phyloP scores from a whole-genome alignment of 2,113 vertebrate species.

The Caranx melampygus region DNA sequence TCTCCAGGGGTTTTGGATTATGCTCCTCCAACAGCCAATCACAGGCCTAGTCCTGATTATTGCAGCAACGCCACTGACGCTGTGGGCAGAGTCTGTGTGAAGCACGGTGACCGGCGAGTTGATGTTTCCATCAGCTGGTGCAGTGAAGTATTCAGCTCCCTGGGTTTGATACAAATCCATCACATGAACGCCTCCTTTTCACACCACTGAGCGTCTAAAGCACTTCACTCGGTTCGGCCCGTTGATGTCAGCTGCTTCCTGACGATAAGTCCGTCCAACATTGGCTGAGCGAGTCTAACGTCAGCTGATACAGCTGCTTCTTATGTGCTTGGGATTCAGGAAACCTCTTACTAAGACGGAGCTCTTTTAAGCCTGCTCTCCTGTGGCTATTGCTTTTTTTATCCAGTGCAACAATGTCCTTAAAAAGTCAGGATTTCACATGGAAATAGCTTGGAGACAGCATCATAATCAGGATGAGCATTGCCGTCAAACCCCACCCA shows the following conservation, averaged over 20 bases:
- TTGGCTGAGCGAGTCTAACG: neutral
- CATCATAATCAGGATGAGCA: neutral
- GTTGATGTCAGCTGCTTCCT: neutral
- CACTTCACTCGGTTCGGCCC: neutral
- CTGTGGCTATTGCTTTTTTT: slow-evolving; percentile 21
- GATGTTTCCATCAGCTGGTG: neutral
- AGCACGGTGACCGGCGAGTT: neutral
- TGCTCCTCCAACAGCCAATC: slow-evolving; percentile 8
- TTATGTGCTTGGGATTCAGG: slow-evolving; percentile 34
- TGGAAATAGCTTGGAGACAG: neutral
- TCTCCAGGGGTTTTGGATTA: neutral
- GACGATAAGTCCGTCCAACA: neutral
- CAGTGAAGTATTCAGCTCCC: neutral
- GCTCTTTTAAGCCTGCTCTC: neutral
- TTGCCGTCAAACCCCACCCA: neutral
- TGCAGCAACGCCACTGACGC: neutral
- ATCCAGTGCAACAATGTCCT: slow-evolving; percentile 41
- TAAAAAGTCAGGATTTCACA: slow-evolving; percentile 11
- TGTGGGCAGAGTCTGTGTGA: neutral
- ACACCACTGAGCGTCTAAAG: neutral
- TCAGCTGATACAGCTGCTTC: slow-evolving; percentile 58
- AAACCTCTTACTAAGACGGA: neutral
- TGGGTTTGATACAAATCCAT: neutral
- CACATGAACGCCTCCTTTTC: neutral
- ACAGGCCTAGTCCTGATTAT: neutral